phyloP scores from a whole-genome alignment of 2,113 vertebrate genomes.

The Prionailurus bengalensis region DNA sequence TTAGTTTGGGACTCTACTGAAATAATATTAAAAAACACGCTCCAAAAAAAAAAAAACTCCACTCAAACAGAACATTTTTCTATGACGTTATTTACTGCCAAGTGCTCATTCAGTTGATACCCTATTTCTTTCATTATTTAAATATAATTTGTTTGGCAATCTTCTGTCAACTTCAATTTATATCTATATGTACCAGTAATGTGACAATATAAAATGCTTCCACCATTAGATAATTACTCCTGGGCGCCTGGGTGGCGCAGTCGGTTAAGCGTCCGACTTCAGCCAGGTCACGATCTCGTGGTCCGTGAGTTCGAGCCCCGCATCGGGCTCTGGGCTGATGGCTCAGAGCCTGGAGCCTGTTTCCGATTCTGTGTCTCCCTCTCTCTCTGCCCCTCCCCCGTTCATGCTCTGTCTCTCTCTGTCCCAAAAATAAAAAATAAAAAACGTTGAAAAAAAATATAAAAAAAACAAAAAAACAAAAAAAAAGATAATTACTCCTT shows the following conservation, averaged over 20 bases:
- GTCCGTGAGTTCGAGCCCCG: too few species aligned
- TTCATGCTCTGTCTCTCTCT: too few species aligned
- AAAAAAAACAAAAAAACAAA: too few species aligned
- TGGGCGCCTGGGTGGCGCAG: not conserved
- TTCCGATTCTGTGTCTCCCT: too few species aligned
- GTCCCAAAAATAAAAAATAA: too few species aligned
- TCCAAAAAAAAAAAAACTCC: slow-evolving; percentile 37
- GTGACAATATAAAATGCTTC: slow-evolving; percentile 72
- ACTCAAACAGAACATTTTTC: slow-evolving; percentile 64
- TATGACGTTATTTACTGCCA: slow-evolving; percentile 63
- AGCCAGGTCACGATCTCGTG: too few species aligned
- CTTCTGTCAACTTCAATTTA: slow-evolving; percentile 64
- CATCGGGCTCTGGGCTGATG: too few species aligned
- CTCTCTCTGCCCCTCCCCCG: too few species aligned
- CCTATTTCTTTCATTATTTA: slow-evolving; percentile 65
- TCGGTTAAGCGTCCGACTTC: too few species aligned
- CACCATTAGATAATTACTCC: not conserved
- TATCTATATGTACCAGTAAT: slow-evolving; percentile 67
- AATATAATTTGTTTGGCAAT: slow-evolving; percentile 74
- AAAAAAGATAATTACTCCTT: slow-evolving; percentile 18
- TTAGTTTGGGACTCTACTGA: slow-evolving; percentile 42
- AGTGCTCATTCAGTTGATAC: slow-evolving; percentile 41
- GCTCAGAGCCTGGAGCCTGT: too few species aligned
- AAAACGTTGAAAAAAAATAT: too few species aligned
- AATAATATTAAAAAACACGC: slow-evolving; percentile 13